Evolutionary conservation across 2,113 vertebrate genomes (phyloP).

Genomic region (Paramormyrops kingsleyae): DNA sequence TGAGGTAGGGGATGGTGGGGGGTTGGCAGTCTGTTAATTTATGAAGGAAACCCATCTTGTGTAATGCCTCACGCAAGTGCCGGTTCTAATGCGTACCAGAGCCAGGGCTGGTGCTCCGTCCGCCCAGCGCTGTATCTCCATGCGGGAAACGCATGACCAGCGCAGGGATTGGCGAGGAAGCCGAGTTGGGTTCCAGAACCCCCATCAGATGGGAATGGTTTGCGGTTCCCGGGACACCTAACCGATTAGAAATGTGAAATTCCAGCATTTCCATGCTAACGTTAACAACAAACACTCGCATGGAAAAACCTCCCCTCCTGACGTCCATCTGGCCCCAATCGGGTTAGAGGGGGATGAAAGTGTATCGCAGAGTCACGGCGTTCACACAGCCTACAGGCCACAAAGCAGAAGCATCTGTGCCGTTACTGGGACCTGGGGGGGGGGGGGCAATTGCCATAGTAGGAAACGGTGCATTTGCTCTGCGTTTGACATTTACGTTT

Average conservation of each 20-base stretch:
- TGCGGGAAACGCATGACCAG: neutral
- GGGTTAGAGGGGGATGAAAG: neutral
- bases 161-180: neutral
- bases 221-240: neutral
- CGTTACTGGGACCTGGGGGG: neutral
- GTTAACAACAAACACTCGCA: neutral
- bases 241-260: conserved; percentile 8
- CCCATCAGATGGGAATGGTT: conserved; percentile 2
- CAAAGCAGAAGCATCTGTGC: neutral
- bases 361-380: neutral
- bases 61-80: neutral
- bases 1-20: neutral
- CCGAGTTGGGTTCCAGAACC: neutral
- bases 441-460: neutral
- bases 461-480: neutral
- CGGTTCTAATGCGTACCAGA: neutral
- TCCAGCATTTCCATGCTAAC: conserved; percentile 4
- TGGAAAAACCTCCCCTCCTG: neutral
- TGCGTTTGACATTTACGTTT: neutral
- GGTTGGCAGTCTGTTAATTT: neutral
- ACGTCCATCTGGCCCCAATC: conserved; percentile 6
- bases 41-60: neutral
- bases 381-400: neutral
- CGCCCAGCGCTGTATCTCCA: neutral
- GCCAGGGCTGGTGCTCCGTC: neutral